Evolutionary conservation across 2,113 vertebrate genomes (phyloP).

Genomic region (Oceanites oceanicus): DNA sequence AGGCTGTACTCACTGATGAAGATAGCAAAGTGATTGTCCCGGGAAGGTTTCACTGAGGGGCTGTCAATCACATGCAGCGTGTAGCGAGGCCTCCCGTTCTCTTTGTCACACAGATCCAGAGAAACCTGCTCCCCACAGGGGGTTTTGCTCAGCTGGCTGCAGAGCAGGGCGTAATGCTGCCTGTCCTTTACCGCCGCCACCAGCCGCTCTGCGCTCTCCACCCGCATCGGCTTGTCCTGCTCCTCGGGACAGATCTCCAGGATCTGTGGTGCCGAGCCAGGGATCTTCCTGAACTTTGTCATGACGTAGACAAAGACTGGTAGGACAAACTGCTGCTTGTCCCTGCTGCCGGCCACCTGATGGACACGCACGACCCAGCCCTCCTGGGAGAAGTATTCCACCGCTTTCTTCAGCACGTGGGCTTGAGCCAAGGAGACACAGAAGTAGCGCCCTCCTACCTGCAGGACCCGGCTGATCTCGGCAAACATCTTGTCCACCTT

Average conservation of each 20-base stretch:
- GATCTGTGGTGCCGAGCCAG: conserved; percentile 75
- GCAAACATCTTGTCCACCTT: conserved; percentile 83
- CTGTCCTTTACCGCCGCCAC: conserved; percentile 83
- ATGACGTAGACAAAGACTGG: conserved; percentile 90
- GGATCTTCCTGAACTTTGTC: conserved; percentile 87
- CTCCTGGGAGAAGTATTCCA: conserved; percentile 85
- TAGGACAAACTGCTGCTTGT: conserved; percentile 78
- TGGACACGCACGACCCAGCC: conserved; percentile 93
- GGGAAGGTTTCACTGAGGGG: conserved; percentile 78
- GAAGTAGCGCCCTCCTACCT: conserved; percentile 89
- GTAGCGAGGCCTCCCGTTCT: conserved; percentile 85
- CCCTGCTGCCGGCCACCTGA: conserved; percentile 73
- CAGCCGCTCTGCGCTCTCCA: conserved; percentile 72
- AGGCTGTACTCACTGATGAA: conserved; percentile 89
- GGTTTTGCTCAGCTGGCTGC: conserved; percentile 80
- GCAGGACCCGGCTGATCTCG: conserved; percentile 87
- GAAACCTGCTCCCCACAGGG: conserved; percentile 73
- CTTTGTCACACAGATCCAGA: conserved; percentile 83
- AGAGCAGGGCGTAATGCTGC: conserved; percentile 88
- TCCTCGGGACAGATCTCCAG: conserved; percentile 89
- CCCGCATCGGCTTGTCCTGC: conserved; percentile 79
- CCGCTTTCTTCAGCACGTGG: conserved; percentile 83
- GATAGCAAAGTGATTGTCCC: conserved; percentile 88
- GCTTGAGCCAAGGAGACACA: conserved; percentile 94
- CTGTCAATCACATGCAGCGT: conserved; percentile 89